phyloP scores from a whole-genome alignment of 2,888 invertebrate genomes.

The Eristalis pertinax region DNA sequence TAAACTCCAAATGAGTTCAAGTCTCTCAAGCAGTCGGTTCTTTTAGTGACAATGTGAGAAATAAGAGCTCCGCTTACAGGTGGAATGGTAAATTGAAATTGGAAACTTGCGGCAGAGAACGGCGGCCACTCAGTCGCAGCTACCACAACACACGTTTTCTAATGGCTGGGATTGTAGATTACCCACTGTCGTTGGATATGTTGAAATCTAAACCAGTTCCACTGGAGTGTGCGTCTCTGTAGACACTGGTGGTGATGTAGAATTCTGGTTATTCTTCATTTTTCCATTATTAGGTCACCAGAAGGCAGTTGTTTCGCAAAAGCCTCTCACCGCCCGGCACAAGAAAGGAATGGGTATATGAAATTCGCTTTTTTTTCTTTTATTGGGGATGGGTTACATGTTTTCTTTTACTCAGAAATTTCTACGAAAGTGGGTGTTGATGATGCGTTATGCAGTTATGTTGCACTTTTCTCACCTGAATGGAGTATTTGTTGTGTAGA shows the following conservation, averaged over 20 bases:
- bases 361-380: neutral
- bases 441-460: neutral
- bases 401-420: constrained; percentile 18
- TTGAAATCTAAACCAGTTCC: constrained; percentile 60
- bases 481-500: neutral
- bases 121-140: neutral
- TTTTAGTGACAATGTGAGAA: neutral
- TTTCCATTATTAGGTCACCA: constrained; percentile 69
- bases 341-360: constrained; percentile 2
- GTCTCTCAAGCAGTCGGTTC: neutral
- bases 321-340: neutral
- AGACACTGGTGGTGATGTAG: constrained; percentile 21
- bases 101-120: constrained; percentile 32
- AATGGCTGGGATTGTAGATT: constrained; percentile 46
- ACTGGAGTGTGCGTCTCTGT: constrained; percentile 36
- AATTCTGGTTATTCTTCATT: constrained; percentile 70
- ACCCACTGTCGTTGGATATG: constrained; percentile 27
- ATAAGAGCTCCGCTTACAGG: constrained; percentile 36
- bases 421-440: constrained; percentile 22
- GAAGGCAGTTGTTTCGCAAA: constrained; percentile 33
- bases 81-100: constrained; percentile 27
- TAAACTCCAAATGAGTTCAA: constrained; percentile 4
- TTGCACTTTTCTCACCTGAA: constrained; percentile 29
- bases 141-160: constrained; percentile 34
- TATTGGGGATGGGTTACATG: neutral